These are phyloP conservation scores for Heliconius hortense DNA, from an alignment of 2,888 invertebrate genomes.

Conservation along the genomic window DNA sequence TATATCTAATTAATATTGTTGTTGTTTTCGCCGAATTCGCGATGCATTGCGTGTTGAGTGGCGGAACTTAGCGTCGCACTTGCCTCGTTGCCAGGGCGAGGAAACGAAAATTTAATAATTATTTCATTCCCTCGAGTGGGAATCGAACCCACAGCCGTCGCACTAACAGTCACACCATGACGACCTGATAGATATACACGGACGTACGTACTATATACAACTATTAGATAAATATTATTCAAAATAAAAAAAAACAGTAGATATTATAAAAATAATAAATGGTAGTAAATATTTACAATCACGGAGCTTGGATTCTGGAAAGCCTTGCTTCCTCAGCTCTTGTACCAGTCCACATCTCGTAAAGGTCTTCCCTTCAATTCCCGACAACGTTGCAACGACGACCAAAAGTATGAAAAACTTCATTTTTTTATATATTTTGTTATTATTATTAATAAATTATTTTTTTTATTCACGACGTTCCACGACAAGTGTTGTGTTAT, in stretches of 20 bases:
- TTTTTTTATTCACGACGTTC: neutral
- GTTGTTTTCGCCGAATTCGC: too few relatives aligned
- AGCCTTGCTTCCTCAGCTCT: constrained; percentile 57
- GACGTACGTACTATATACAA: too few relatives aligned
- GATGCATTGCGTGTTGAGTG: too few relatives aligned
- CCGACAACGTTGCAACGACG: constrained; percentile 31
- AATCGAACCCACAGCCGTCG: too few relatives aligned
- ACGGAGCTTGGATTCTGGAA: constrained; percentile 57
- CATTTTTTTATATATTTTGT: constrained; percentile 31
- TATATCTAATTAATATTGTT: too few relatives aligned
- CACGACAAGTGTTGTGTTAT: constrained; percentile 4
- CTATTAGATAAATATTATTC: neutral
- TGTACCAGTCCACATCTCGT: constrained; percentile 56
- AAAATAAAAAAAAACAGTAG: neutral
- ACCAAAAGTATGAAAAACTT: constrained; percentile 36
- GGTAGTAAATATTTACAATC: constrained; percentile 54
- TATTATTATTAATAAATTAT: neutral
- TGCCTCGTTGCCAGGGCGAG: too few relatives aligned
- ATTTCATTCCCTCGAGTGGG: too few relatives aligned
- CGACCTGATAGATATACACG: too few relatives aligned
- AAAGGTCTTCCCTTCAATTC: constrained; percentile 50
- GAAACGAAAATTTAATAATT: too few relatives aligned
- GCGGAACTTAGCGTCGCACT: too few relatives aligned
- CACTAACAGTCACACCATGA: too few relatives aligned
- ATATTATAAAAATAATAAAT: constrained; percentile 18